These are phyloP conservation scores for Wasmannia auropunctata DNA, from an alignment of 1,140 invertebrate species.

Conservation along the genomic window DNA sequence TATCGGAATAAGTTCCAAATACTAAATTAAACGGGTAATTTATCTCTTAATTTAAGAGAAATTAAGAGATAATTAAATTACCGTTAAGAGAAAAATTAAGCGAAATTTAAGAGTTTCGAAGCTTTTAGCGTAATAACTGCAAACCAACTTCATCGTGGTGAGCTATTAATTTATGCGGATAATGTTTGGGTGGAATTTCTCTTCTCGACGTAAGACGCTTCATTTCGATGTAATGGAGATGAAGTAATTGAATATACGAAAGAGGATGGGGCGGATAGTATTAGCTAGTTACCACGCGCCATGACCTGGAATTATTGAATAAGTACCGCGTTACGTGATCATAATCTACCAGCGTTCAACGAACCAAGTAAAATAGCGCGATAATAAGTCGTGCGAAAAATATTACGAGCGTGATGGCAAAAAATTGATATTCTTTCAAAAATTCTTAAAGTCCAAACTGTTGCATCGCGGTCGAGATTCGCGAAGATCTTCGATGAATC, in stretches of 20 bases:
- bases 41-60: no score
- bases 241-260: neutral
- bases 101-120: no score
- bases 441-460: neutral
- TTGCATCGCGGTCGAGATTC: neutral
- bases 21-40: neutral
- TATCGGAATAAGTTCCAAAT: neutral
- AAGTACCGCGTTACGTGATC: conserved; percentile 20
- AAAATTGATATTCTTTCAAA: neutral
- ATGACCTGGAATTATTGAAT: conserved; percentile 59
- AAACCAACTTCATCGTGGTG: neutral
- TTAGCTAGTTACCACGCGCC: conserved; percentile 12
- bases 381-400: conserved; percentile 1
- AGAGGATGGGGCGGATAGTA: neutral
- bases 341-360: neutral
- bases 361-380: neutral
- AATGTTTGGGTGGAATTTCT: conserved; percentile 10
- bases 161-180: neutral
- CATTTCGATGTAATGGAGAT: conserved; percentile 16
- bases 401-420: neutral
- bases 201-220: conserved; percentile 30
- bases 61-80: no score
- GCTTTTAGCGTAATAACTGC: neutral
- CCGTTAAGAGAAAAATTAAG: no score
- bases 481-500: neutral